phyloP scores from a whole-genome alignment of 2,113 vertebrate genomes.

The Piprites chloris region DNA sequence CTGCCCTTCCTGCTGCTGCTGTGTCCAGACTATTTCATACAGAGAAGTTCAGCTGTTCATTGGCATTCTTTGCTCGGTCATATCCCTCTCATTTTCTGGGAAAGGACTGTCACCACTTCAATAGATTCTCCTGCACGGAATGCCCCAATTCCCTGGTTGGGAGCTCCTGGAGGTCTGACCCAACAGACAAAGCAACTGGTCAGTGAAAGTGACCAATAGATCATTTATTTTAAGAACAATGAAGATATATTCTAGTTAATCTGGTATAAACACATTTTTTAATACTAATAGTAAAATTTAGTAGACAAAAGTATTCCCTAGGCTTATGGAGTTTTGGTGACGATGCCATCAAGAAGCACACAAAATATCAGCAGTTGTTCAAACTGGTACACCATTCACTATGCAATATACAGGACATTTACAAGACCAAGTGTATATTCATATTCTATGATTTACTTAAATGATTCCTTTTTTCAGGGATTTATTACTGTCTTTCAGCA shows the following conservation, averaged over 20 bases:
- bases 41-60: background rate
- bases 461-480: background rate
- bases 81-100: background rate
- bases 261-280: background rate
- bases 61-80: background rate
- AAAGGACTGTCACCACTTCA: background rate
- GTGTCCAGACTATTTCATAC: background rate
- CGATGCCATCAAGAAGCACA: background rate
- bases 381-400: background rate
- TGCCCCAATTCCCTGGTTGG: background rate
- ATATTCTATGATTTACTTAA: background rate
- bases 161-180: background rate
- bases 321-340: background rate
- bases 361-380: background rate
- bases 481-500: background rate
- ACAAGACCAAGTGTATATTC: background rate
- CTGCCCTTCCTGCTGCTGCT: background rate
- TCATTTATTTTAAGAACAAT: background rate
- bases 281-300: background rate
- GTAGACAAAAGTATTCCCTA: background rate
- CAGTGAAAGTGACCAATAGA: background rate
- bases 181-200: background rate
- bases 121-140: background rate
- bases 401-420: background rate
- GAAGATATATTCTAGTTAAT: background rate